phyloP scores from a whole-genome alignment of 2,797 vertebrate species.

The Cyprinodon diabolis region DNA sequence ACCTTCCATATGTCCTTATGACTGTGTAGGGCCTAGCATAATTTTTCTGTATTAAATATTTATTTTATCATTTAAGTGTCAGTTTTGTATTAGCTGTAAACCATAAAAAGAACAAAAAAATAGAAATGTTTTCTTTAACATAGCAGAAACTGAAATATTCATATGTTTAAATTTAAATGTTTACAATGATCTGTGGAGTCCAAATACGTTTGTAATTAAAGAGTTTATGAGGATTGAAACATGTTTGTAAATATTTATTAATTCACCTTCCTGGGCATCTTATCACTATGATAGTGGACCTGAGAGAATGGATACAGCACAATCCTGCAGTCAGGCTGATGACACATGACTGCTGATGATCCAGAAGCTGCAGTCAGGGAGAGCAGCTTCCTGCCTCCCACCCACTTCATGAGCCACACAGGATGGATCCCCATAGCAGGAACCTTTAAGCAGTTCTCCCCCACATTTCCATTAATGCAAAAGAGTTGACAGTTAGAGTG shows the following conservation, averaged over 20 bases:
- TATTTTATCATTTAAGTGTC: too few species aligned
- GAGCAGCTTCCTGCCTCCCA: conserved; percentile 24
- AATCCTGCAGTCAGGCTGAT: conserved; percentile 30
- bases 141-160: background rate
- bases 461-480: conserved; percentile 21
- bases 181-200: background rate
- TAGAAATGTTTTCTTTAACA: background rate
- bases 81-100: too few species aligned
- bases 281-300: conserved; percentile 15
- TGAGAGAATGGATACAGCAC: conserved; percentile 16
- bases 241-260: conserved; percentile 1
- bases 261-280: conserved; percentile 14
- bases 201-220: background rate
- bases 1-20: background rate
- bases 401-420: conserved; percentile 31
- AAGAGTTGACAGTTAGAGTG: conserved; percentile 14
- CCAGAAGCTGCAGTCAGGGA: conserved; percentile 31
- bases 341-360: conserved; percentile 41
- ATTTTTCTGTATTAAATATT: background rate
- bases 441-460: conserved; percentile 21
- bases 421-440: conserved; percentile 36
- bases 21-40: background rate
- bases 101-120: background rate
- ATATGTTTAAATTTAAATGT: background rate
- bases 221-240: background rate